These are phyloP conservation scores for Plecotus auritus DNA, from an alignment of 2,113 vertebrate genomes.

Conservation along the genomic window DNA sequence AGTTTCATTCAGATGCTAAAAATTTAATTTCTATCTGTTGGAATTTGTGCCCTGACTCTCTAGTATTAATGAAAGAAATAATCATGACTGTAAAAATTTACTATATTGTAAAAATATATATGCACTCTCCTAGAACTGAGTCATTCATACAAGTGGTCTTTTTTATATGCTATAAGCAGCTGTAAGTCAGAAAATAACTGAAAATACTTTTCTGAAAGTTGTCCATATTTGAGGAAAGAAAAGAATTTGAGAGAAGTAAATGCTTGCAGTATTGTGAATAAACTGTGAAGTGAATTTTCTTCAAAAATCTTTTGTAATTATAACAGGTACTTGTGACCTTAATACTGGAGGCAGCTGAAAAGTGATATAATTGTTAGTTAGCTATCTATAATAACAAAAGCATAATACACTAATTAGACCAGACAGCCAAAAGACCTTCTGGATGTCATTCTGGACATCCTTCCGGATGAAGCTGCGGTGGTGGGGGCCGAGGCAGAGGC, in stretches of 20 bases:
- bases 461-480: too few relatives aligned
- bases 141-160: not conserved
- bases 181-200: not conserved
- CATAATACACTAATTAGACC: too few relatives aligned
- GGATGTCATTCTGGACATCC: too few relatives aligned
- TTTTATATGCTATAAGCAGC: not conserved
- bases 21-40: slow-evolving; percentile 28
- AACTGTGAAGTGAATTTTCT: not conserved
- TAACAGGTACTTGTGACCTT: not conserved
- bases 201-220: not conserved
- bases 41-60: not conserved
- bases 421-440: too few relatives aligned
- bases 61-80: slow-evolving; percentile 4
- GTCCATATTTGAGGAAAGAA: not conserved
- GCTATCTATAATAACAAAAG: too few relatives aligned
- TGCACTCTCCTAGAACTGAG: not conserved
- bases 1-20: not conserved
- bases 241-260: not conserved
- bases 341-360: slow-evolving; percentile 19
- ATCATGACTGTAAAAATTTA: not conserved
- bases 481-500: too few relatives aligned
- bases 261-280: not conserved
- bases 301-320: not conserved
- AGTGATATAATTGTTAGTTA: slow-evolving; percentile 10
- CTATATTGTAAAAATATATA: not conserved